Conservation (phyloP, 2,797 vertebrate species). For the Meriones psammophilus region DNA sequence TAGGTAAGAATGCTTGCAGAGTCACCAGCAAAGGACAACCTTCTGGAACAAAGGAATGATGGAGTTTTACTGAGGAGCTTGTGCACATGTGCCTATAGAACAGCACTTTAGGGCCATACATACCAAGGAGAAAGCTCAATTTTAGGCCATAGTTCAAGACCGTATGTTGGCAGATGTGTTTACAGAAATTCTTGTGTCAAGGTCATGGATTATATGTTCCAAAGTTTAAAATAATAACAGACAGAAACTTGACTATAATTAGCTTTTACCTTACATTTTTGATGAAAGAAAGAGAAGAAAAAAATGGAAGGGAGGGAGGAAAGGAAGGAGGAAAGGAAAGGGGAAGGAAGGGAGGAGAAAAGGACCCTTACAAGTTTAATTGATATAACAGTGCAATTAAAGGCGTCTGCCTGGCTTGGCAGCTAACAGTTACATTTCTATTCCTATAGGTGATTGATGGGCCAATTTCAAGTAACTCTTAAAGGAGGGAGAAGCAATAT, state of each 20-base stretch:
- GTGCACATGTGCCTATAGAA: too few relatives aligned
- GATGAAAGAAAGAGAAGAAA: not conserved
- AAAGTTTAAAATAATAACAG: not conserved
- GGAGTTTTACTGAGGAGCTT: not conserved
- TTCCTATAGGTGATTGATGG: not conserved
- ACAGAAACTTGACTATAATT: not conserved
- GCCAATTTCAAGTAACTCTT: not conserved
- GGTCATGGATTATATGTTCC: not conserved
- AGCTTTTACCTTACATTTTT: not conserved
- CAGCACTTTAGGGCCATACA: not conserved
- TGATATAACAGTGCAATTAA: not conserved
- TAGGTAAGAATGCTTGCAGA: not conserved
- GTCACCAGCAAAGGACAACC: not conserved
- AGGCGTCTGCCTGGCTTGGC: not conserved
- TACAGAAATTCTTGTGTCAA: not conserved
- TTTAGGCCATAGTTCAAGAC: not conserved
- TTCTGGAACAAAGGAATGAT: not conserved
- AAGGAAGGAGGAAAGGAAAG: not conserved
- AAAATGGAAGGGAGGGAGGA: not conserved
- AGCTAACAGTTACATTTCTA: not conserved
- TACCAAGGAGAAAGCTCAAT: not conserved
- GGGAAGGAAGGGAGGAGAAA: not conserved
- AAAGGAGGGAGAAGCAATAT: not conserved
- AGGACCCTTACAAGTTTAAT: not conserved
- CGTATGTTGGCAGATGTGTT: not conserved